Conservation (phyloP, 2,888 invertebrate species). For the Lucinisca nassula region DNA sequence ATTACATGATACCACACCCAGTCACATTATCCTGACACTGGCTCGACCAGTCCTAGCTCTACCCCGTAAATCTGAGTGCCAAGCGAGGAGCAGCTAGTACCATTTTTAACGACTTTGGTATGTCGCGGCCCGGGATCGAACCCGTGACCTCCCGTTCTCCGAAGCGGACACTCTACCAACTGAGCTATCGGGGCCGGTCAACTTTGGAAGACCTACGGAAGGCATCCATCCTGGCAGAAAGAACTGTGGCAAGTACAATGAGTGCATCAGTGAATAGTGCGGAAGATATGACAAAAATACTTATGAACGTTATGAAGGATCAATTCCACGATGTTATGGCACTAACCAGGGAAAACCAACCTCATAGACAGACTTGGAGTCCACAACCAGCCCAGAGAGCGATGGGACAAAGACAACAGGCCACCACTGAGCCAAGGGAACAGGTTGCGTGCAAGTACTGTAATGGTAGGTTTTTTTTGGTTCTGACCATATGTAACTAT, state of each 20-base stretch:
- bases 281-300: not conserved
- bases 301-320: not conserved
- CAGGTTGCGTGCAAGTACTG: not conserved
- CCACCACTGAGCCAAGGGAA: not conserved
- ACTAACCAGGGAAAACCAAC: not conserved
- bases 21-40: too few species aligned
- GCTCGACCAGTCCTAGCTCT: too few species aligned
- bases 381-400: too few species aligned
- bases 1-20: too few species aligned
- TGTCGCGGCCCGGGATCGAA: too few species aligned
- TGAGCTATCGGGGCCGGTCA: too few species aligned
- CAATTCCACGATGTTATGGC: not conserved
- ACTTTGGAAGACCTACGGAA: slow-evolving; percentile 21
- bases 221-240: slow-evolving; percentile 15
- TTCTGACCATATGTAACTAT: not conserved
- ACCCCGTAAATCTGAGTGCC: too few species aligned
- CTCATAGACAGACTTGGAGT: not conserved
- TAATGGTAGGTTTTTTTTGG: not conserved
- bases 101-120: too few species aligned
- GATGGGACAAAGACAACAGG: too few species aligned
- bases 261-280: not conserved
- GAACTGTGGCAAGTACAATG: not conserved
- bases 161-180: too few species aligned
- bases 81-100: too few species aligned
- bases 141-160: too few species aligned